Base-by-base conservation (phyloP, 2,888 invertebrate genomes). In the Linyphia triangularis region DNA sequence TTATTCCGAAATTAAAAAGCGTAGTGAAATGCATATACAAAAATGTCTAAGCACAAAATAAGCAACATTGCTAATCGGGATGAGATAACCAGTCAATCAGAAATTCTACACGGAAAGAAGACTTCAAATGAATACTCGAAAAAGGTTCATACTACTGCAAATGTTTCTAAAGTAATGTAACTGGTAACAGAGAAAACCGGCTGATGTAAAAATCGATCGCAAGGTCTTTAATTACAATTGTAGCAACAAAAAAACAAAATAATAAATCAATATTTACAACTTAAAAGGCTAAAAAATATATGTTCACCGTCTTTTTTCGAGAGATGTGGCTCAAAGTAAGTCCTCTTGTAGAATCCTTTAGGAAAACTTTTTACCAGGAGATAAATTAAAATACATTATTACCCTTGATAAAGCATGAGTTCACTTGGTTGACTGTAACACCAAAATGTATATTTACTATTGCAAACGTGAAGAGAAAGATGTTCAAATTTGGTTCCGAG, bases 271-370 rank as follows among this genome's bases (percentile, higher is more conserved):
- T n/a, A 7, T 37, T 70, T 70, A n/a, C 2, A 13, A 40, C 19
- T 10, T 70, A 33, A 57, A 16, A 57, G 7, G 6, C 1, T 19
- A n/a, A n/a, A 9, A 19, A 70, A 5, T n/a, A n/a, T 37, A 33
- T 70, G 33, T 0, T 33, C 22, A 33, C 0, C 37, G 19, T 7
- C 22, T 75, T 28, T 57, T 26, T 2, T 40, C 57, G 16, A 24
- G 28, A 57, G 7, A 73, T 24, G 40, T 73, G 57, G 24, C 51
- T 28, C 26, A 73, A 0, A 9, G 24, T 13, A 51, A 16, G 26
- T n/a, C 10, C 22, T 9, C 28, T 57, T 57, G 28, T 75, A 51
- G 75, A 75, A 28, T 2, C 13, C 30, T 75, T 26, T 75, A 75
- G 51, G 75, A 75, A 75, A 26, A 2, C 22, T 3, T 57, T 75